Base-by-base conservation (phyloP, 2,888 invertebrate species). In the Melanostoma scalare region DNA sequence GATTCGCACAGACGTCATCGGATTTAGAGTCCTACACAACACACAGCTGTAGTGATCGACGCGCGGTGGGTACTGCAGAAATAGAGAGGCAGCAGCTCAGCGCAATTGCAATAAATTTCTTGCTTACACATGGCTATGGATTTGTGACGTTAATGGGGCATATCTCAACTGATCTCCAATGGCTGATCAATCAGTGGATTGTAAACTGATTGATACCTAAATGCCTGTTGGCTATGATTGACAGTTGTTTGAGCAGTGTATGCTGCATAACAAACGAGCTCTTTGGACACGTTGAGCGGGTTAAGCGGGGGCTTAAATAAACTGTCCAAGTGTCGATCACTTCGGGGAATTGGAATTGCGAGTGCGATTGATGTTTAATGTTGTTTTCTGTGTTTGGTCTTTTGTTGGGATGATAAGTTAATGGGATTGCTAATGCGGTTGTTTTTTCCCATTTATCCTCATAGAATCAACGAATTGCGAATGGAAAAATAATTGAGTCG, bases 141-240 rank as follows among this genome's bases (percentile, higher is more conserved):
- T 68, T 72, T 77, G 67, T 67, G 77, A 81, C 81, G 81, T 77
- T 81, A 77, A 81, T 81, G 72, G 81, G 52, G 63, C 9, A 50
- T 80, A 75, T 80, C 63, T 75, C 52, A 60, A 60, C 73, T 67
- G 81, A 81, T 81, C 81, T 81, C 33, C 42, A 55, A 77, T 81
- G 55, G 77, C 81, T 81, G 77, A 81, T 77, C 72, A 81, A 81
- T 81, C 77, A 77, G 77, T 50, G 61, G 71, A 65, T 77, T 77
- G 67, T 77, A 30, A 72, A 65, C 61, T 77, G 77, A 81, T 81
- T 72, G 77, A 71, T 67, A 50, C 42, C 69, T 36, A 72, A 81
- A 81, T 61, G 77, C 10, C 60, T 71, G 40, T 3, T 38, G 44
- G 60, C 76, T 53, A 8, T 20, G 56, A 60, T 69, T 76, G 81